Conservation (phyloP, 2,113 vertebrate genomes). For the Perca schrenkii region DNA sequence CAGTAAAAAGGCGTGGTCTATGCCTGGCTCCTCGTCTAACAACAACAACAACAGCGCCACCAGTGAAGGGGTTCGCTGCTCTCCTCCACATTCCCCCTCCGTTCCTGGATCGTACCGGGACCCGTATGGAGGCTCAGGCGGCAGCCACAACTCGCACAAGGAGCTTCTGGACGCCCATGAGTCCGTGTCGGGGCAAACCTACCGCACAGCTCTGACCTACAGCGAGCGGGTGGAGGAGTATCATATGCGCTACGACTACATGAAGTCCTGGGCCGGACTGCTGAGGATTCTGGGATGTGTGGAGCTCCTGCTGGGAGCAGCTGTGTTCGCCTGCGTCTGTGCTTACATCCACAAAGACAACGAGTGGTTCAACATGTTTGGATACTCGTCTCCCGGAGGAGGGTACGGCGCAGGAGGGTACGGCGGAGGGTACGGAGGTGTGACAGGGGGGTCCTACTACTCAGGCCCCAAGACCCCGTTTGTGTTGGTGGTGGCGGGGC, state of each 20-base stretch:
- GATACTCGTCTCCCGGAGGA: conserved; percentile 89
- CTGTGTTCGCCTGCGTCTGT: conserved; percentile 94
- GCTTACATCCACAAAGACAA: conserved; percentile 98
- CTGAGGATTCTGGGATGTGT: conserved; percentile 91
- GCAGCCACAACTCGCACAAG: conserved; percentile 85
- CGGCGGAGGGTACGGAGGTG: conserved; percentile 32
- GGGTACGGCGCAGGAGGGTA: conserved; percentile 51
- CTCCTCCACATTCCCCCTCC: conserved; percentile 89
- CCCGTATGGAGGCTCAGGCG: conserved; percentile 84
- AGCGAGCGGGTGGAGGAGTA: conserved; percentile 90
- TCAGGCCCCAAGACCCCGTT: conserved; percentile 94
- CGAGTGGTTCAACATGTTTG: conserved; percentile 96
- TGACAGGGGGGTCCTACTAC: conserved; percentile 86
- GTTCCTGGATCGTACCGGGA: conserved; percentile 83
- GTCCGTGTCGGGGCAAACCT: conserved; percentile 83
- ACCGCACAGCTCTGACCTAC: conserved; percentile 86
- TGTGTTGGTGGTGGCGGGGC: conserved; percentile 89
- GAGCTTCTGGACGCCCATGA: conserved; percentile 83
- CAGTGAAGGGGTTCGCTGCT: conserved; percentile 88
- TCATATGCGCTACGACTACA: conserved; percentile 90
- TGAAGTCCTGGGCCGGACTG: conserved; percentile 98
- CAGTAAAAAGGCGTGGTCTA: conserved; percentile 79
- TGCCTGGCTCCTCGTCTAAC: conserved; percentile 74
- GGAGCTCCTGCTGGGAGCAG: conserved; percentile 93
- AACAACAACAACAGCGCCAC: conserved; percentile 80